phyloP scores from a whole-genome alignment of 2,888 invertebrate genomes.

The Anticlea derivata region DNA sequence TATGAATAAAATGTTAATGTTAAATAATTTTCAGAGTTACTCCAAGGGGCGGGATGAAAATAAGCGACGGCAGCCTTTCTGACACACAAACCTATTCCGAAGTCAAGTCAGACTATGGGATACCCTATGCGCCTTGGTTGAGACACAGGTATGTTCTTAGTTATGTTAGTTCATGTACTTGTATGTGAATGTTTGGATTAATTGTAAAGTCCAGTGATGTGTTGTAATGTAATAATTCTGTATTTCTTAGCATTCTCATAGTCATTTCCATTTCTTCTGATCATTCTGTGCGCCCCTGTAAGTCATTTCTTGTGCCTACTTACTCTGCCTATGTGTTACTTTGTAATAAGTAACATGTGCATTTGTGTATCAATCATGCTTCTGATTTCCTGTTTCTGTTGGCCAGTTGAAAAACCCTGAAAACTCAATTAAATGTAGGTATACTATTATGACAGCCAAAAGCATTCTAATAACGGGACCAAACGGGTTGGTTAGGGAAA shows the following conservation, averaged over 20 bases:
- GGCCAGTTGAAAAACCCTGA: slow-evolving; percentile 62
- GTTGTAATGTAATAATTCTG: slow-evolving; percentile 14
- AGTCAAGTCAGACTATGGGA: slow-evolving; percentile 90
- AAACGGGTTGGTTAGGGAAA: too few species aligned
- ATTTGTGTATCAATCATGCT: slow-evolving; percentile 54
- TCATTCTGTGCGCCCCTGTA: slow-evolving; percentile 37
- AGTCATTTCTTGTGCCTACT: slow-evolving; percentile 33
- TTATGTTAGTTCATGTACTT: slow-evolving; percentile 35
- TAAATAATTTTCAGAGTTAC: slow-evolving; percentile 63
- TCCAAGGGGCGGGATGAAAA: slow-evolving; percentile 82
- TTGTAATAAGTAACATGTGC: slow-evolving; percentile 37
- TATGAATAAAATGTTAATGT: too few species aligned
- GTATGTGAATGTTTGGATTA: slow-evolving; percentile 37
- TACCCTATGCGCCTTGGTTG: slow-evolving; percentile 93
- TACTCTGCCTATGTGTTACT: slow-evolving; percentile 23
- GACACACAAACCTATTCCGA: slow-evolving; percentile 91
- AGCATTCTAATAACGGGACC: too few species aligned
- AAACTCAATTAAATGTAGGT: too few species aligned
- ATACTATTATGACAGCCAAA: too few species aligned
- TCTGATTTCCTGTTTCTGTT: slow-evolving; percentile 57
- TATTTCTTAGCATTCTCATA: slow-evolving; percentile 43
- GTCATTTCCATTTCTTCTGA: slow-evolving; percentile 40
- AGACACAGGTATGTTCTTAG: slow-evolving; percentile 87
- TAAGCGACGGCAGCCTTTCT: slow-evolving; percentile 92
- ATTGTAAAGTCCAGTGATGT: slow-evolving; percentile 33